Conservation (phyloP, 2,888 invertebrate genomes). For the Clepsis dumicolana region DNA sequence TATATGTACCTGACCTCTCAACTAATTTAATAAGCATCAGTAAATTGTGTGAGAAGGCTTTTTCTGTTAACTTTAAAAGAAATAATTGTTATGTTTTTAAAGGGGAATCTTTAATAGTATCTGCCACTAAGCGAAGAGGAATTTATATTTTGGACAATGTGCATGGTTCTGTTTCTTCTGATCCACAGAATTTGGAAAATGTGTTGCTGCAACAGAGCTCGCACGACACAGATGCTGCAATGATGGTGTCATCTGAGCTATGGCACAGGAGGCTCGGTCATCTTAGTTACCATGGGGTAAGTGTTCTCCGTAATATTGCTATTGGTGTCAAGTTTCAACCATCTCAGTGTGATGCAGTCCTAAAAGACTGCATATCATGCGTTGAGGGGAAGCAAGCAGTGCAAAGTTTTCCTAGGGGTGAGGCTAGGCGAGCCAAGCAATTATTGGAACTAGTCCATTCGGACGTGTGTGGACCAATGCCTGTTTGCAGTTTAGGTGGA, state of each 20-base stretch:
- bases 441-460: constrained; percentile 36
- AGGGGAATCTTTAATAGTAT: background rate
- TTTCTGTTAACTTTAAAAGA: constrained; percentile 25
- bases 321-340: constrained; percentile 6
- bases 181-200: background rate
- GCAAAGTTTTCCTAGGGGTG: constrained; percentile 29
- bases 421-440: constrained; percentile 19
- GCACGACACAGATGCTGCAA: constrained; percentile 5
- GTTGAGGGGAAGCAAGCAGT: constrained; percentile 38
- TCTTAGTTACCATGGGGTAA: constrained; percentile 27
- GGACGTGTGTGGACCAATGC: too few species aligned
- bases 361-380: constrained; percentile 32
- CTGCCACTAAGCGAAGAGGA: constrained; percentile 8
- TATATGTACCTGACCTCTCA: constrained; percentile 37
- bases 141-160: constrained; percentile 18
- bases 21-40: constrained; percentile 42
- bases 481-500: constrained; percentile 22
- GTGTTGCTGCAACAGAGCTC: background rate
- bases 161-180: constrained; percentile 7
- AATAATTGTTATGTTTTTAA: constrained; percentile 10
- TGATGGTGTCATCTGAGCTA: constrained; percentile 19
- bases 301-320: constrained; percentile 17
- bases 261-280: constrained; percentile 41
- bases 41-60: constrained; percentile 36
- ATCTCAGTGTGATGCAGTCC: constrained; percentile 3